Base-by-base conservation (phyloP, 2,113 vertebrate genomes). In the Grallaria varia region DNA sequence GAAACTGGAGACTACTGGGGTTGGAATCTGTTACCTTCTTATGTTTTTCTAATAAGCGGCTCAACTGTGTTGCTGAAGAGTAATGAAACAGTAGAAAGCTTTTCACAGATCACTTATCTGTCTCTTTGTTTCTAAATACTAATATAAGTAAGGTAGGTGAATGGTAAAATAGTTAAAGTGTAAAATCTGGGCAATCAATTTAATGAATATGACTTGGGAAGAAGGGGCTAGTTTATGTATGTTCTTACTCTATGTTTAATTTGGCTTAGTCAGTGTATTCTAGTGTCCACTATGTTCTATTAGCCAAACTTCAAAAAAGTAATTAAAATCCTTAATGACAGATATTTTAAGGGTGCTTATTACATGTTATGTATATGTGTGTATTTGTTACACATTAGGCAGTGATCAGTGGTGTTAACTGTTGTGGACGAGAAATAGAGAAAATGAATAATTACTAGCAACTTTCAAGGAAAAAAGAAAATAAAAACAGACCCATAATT, bases 41-140 rank as follows among this genome's bases (percentile, higher is more conserved):
- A 91, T 97, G 95, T 88, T 97, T 97, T 97, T 97, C 83, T 88
- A 95, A 96, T 97, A 94, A 96, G 25, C 63, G 91, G n/a, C 24
- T 94, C 66, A 91, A 87, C 83, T 52, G 35, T 90, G 72, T 68
- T 94, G 85, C 72, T 95, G 92, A 92, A 93, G 74, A 92, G 80
- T 72, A 96, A 93, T 95, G 92, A 96, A 95, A 94, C 76, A 87
- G 75, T 92, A 86, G 76, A 95, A 92, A 90, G 66, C 37, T 93
- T 97, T 97, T 95, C 86, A 90, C 91, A 97, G 93, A 80, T 96
- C 89, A 97, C 95, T 96, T 93, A 92, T 94, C 92, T 97, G 72
- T 94, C 80, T 93, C 55, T 95, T 85, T 93, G 78, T 95, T 96
- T 95, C 92, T 95, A 90, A 93, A 90, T 55, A 75, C 60, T 83